Evolutionary conservation across 2,888 invertebrate genomes (phyloP).

Genomic region (Druceiella hillmani): DNA sequence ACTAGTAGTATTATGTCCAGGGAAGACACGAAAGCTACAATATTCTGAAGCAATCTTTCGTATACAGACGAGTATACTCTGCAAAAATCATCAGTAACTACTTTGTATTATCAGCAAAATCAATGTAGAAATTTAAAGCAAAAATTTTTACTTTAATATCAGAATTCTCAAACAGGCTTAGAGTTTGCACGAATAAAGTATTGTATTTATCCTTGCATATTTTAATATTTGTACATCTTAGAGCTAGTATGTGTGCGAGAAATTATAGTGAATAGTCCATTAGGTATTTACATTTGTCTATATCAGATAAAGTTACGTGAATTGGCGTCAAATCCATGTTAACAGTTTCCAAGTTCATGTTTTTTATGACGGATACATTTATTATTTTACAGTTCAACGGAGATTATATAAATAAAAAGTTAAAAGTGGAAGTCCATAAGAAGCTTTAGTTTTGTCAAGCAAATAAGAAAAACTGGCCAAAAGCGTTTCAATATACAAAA

Average conservation of each 20-base stretch:
- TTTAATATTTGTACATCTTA: slow-evolving; percentile 32
- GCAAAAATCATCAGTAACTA: slow-evolving; percentile 30
- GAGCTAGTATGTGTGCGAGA: slow-evolving; percentile 36
- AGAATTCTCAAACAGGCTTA: slow-evolving; percentile 36
- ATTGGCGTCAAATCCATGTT: slow-evolving; percentile 41
- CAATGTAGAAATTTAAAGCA: slow-evolving; percentile 35
- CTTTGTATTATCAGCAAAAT: slow-evolving; percentile 33
- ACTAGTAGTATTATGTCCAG: no score
- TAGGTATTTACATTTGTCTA: slow-evolving; percentile 34
- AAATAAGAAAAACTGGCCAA: no score
- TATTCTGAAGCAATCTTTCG: slow-evolving; percentile 29
- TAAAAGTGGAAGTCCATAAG: no score
- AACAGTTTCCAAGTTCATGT: slow-evolving; percentile 35
- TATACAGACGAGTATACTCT: slow-evolving; percentile 30
- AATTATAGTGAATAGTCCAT: slow-evolving; percentile 36
- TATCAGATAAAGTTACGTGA: slow-evolving; percentile 35
- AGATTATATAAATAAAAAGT: no score
- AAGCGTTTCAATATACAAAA: no score
- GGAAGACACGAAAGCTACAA: slow-evolving; percentile 33
- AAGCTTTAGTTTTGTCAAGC: no score
- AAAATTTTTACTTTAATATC: slow-evolving; percentile 37
- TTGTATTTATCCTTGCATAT: slow-evolving; percentile 27
- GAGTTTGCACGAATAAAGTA: slow-evolving; percentile 29
- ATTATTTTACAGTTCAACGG: no score
- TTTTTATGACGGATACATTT: no score